Conservation (phyloP, 2,888 invertebrate species). For the Lasiommata megera region DNA sequence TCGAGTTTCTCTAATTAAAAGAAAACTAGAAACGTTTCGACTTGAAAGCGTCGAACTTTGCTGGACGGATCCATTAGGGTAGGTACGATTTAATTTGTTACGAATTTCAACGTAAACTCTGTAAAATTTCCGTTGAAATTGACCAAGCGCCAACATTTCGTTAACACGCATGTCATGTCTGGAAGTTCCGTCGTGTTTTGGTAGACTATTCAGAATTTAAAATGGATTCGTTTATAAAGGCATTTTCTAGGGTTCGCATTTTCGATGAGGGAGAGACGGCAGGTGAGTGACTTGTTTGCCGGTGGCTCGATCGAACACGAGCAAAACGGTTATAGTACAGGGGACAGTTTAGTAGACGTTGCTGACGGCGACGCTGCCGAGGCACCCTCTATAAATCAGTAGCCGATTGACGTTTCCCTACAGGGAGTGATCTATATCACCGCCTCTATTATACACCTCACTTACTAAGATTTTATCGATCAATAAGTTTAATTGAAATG, state of each 20-base stretch:
- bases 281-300: constrained; percentile 81
- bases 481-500: neutral
- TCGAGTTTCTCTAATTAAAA: constrained; percentile 46
- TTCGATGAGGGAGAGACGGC: constrained; percentile 72
- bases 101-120: constrained; percentile 50
- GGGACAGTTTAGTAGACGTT: constrained; percentile 68
- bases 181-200: constrained; percentile 70
- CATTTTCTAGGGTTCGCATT: constrained; percentile 73
- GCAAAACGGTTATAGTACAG: constrained; percentile 52
- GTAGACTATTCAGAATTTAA: constrained; percentile 74
- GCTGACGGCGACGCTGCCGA: constrained; percentile 48
- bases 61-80: constrained; percentile 39
- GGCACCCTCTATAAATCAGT: constrained; percentile 77
- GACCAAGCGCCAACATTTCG: constrained; percentile 69
- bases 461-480: constrained; percentile 65
- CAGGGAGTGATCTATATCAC: constrained; percentile 79
- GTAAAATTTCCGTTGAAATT: constrained; percentile 60
- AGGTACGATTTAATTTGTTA: constrained; percentile 51
- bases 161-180: constrained; percentile 78
- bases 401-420: constrained; percentile 78
- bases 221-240: constrained; percentile 77
- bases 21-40: constrained; percentile 40
- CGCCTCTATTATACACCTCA: constrained; percentile 71
- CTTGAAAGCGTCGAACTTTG: constrained; percentile 31
- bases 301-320: constrained; percentile 62